phyloP scores from a whole-genome alignment of 2,113 vertebrate species.

The Merops nubicus region DNA sequence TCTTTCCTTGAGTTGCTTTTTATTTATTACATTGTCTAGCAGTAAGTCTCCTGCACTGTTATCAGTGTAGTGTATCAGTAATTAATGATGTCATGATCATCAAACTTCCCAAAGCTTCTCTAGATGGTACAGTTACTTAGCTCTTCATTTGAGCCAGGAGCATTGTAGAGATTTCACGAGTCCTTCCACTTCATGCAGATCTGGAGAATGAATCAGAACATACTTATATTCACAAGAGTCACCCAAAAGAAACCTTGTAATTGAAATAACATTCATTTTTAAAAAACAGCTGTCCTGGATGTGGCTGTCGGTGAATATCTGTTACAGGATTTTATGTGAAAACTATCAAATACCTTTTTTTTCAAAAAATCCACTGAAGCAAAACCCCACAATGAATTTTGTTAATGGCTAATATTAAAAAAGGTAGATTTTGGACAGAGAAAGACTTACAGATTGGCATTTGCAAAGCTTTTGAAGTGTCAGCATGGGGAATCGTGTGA shows the following conservation, averaged over 20 bases:
- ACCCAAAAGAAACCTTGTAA: neutral
- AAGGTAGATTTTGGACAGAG: neutral
- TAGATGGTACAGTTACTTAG: neutral
- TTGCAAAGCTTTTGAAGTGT: slow-evolving; percentile 14
- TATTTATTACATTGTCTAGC: neutral
- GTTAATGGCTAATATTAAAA: neutral
- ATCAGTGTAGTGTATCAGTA: neutral
- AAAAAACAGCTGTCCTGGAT: neutral
- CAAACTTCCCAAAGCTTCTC: neutral
- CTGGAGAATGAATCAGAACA: slow-evolving; percentile 22
- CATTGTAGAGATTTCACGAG: neutral
- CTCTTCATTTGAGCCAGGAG: neutral
- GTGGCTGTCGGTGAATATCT: neutral
- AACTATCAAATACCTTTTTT: neutral
- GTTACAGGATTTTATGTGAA: neutral
- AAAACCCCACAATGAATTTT: neutral
- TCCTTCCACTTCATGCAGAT: neutral
- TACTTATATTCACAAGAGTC: neutral
- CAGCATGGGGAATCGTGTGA: neutral
- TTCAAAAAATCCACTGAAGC: neutral
- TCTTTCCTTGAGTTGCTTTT: neutral
- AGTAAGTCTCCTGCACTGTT: neutral
- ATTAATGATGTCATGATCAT: neutral
- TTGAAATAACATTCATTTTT: slow-evolving; percentile 1
- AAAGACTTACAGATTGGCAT: neutral